Base-by-base conservation (phyloP, 37 sponge, comb jelly and placozoan genomes). In the Chondrosia reniformis region DNA sequence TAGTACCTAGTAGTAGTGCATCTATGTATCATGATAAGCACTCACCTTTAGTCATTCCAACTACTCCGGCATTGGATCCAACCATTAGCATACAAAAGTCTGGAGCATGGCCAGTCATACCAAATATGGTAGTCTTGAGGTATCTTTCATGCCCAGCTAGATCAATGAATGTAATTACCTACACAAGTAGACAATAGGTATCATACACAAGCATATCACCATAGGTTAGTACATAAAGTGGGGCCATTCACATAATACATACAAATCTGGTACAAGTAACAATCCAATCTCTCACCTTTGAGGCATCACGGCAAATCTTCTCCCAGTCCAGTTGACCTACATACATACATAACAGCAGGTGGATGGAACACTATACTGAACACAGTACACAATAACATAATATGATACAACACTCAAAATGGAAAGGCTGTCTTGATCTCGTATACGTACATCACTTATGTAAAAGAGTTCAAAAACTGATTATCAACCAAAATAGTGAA, bases 11-110 rank as follows among this genome's bases (percentile, higher is more conserved):
- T 24, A 56, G 2, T 56, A 6, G 1, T n/a, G 75, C 21, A 12
- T n/a, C n/a, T n/a, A n/a, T n/a, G n/a, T n/a, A n/a, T n/a, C n/a
- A n/a, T n/a, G 10, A 15, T 49, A 49, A 19, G 52, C 15, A 49
- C 52, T 49, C 22, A 89, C 91, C 91, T 79, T 91, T 94, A 21
- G 95, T 88, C 95, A 94, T 94, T 66, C 93, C 97, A 37, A 96
- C 86, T 37, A 96, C 78, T 10, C 97, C 97, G 63, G 97, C 97
- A 82, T 96, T 96, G 49, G 97, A 67, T 12, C 93, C 93, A 61
- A 83, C 41, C 96, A 98, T 98, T 43, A 98, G 84, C 99, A 98
- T 98, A 52, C 99, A 95, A 79, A 98, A 98, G 80, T 98, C 99
- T 32, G 99, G 99, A 33, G 93, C 88, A 52, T 95, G 93, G 27